A percentile compares a stretch with the other conserved stretches of the same genome.
Evolutionary conservation across 2,888 invertebrate genomes (phyloP).

Genomic region (Siphonodentalium dalli): DNA sequence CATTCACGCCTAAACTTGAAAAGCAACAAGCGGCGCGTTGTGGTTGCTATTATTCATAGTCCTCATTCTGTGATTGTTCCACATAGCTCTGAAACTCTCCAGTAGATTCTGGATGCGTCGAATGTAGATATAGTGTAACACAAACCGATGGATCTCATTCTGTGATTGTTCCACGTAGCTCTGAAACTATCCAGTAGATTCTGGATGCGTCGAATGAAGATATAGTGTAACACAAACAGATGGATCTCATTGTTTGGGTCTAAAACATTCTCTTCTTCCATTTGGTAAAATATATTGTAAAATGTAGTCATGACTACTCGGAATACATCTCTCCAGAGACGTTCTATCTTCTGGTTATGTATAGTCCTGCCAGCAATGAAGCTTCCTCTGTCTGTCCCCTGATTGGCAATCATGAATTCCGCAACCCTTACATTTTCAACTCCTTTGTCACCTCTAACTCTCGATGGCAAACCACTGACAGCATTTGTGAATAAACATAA

Average conservation of each 20-base stretch:
- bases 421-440: constrained; percentile 22
- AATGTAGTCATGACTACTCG: constrained; percentile 13
- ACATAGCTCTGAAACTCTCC: no score
- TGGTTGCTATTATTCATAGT: no score
- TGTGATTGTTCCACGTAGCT: no score
- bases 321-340: constrained; percentile 26
- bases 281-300: constrained; percentile 14
- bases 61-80: no score
- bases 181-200: no score
- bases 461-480: constrained; percentile 19
- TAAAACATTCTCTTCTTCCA: constrained; percentile 10
- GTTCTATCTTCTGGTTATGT: constrained; percentile 22
- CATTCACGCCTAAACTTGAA: no score
- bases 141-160: no score
- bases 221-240: constrained; percentile 20
- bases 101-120: no score
- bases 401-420: constrained; percentile 11
- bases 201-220: constrained; percentile 21
- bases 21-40: no score
- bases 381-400: constrained; percentile 7
- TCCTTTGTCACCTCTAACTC: constrained; percentile 21
- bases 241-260: constrained; percentile 12
- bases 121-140: no score
- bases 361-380: constrained; percentile 22
- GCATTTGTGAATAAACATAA: constrained; percentile 11